Evolutionary conservation across 1,140 invertebrate species (phyloP), one percentile per base, ranked within the genome.

Genomic region (Neodiprion pinetum): DNA sequence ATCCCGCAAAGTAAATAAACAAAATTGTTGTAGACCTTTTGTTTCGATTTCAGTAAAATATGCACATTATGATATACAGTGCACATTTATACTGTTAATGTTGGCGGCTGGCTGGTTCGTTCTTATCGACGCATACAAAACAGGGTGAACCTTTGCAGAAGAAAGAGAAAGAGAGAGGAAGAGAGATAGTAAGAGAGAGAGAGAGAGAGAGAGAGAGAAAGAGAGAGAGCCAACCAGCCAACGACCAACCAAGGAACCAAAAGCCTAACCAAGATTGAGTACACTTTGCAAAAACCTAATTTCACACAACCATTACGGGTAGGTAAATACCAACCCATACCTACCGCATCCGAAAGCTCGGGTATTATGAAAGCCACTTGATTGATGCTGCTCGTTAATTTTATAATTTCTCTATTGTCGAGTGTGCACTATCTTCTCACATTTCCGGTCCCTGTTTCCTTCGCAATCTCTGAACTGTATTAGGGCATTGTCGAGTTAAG

Each of bases 321-420:
- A 40, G 28, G 28, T 40, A 40, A 40, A 40, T 5, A 40, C 28
- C 28, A 2, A 40, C 5, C 28, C 28, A 40, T 40, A 40, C 28
- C 28, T 40, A 40, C 28, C 53, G 53, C n/a, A 17, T 5, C 0
- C n/a, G 4, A 61, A 61, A 14, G n/a, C 21, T 11, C 12, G 4
- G 67, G 75, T 76, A 80, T 80, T 83, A 80, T 79, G 28, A 40
- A 40, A 40, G 72, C 61, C 67, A 7, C 69, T 74, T 82, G 80
- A 83, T 82, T 77, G 82, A 85, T 85, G 80, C 72, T 68, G 71
- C 79, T 80, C 83, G 78, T 85, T 85, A 84, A 84, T 85, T 84
- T 82, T 80, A 82, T 81, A 83, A 83, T 85, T 83, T 82, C 74
- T 49, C 73, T 72, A 69, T 67, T 50, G 68, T 70, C 67, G 11